phyloP scores from a whole-genome alignment of 2,113 vertebrate genomes.

The Neolamprologus modestus region DNA sequence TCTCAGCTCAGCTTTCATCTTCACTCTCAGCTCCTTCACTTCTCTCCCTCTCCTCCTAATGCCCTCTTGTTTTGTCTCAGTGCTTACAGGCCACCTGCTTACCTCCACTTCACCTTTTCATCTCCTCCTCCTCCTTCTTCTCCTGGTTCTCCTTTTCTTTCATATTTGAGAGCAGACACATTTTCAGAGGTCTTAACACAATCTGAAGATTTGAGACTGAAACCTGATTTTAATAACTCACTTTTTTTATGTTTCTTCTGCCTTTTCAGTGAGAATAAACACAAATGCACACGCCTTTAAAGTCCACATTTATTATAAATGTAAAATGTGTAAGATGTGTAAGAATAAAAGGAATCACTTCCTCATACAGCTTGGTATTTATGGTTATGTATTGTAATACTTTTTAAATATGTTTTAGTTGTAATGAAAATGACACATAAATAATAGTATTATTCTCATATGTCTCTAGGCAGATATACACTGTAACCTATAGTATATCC shows the following conservation, averaged over 20 bases:
- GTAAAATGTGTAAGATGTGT: not conserved
- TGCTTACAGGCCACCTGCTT: constrained; percentile 23
- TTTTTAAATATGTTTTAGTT: not conserved
- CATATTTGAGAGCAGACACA: not conserved
- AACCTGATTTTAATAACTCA: not conserved
- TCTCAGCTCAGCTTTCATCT: constrained; percentile 9
- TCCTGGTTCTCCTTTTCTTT: not conserved
- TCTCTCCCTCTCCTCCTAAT: not conserved
- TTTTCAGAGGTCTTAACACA: not conserved
- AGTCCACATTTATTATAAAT: not conserved
- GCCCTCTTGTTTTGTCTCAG: constrained; percentile 22
- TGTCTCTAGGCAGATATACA: not conserved
- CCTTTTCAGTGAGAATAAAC: not conserved
- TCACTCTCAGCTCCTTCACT: not conserved
- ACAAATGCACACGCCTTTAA: not conserved
- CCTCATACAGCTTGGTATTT: not conserved
- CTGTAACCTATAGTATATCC: not conserved
- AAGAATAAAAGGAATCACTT: not conserved
- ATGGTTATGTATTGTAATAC: not conserved
- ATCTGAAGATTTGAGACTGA: not conserved
- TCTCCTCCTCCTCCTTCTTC: not conserved
- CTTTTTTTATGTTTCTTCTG: not conserved
- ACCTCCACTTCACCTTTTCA: not conserved
- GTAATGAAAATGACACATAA: not conserved
- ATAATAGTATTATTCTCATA: not conserved